These are phyloP conservation scores for Torymus tubicola DNA, from an alignment of 2,888 invertebrate species.

Conservation along the genomic window DNA sequence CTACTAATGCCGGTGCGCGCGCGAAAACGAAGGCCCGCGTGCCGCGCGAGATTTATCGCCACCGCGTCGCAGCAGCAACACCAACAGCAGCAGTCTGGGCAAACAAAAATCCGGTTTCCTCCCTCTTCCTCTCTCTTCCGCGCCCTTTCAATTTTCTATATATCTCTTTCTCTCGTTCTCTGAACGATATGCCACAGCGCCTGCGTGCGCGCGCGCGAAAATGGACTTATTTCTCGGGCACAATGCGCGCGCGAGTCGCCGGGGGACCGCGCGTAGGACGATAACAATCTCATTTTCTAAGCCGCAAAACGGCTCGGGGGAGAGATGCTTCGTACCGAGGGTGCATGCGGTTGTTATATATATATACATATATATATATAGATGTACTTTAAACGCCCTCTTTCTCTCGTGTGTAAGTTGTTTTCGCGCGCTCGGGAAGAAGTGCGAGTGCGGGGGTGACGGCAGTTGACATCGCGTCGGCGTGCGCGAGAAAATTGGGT, in stretches of 20 bases:
- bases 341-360: no score
- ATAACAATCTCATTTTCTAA: slow-evolving; percentile 60
- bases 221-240: slow-evolving; percentile 55
- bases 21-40: slow-evolving; percentile 17
- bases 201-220: slow-evolving; percentile 49
- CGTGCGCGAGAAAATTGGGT: slow-evolving; percentile 24
- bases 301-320: slow-evolving; percentile 45
- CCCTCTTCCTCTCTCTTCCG: background rate
- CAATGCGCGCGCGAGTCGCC: slow-evolving; percentile 27
- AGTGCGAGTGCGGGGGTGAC: background rate
- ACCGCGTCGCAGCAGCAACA: slow-evolving; percentile 10
- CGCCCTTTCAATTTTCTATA: slow-evolving; percentile 41
- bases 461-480: background rate
- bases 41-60: slow-evolving; percentile 52
- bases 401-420: background rate
- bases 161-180: background rate
- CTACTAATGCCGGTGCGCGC: slow-evolving; percentile 45
- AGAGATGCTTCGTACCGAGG: no score
- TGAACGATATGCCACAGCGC: slow-evolving; percentile 9
- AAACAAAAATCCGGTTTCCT: slow-evolving; percentile 19
- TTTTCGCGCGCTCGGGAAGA: no score
- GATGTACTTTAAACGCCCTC: slow-evolving; percentile 38
- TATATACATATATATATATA: no score
- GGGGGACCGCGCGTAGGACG: slow-evolving; percentile 21
- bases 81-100: slow-evolving; percentile 19